A percentile compares a stretch with the other conserved stretches of the same genome.
Evolutionary conservation across 1,140 invertebrate species (phyloP).

Genomic region (Calosoma granatense): DNA sequence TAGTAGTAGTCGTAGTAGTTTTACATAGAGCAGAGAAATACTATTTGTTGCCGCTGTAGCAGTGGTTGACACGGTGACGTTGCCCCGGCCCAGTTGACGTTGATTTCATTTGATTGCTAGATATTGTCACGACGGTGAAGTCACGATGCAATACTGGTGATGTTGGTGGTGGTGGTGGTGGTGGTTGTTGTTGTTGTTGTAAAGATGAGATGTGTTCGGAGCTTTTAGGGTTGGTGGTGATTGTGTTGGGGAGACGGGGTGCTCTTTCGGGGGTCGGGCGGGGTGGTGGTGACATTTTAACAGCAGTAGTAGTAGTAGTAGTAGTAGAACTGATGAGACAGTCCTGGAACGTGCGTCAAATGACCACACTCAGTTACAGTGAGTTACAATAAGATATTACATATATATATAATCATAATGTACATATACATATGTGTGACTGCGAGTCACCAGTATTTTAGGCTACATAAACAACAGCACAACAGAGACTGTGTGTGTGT

Average conservation of each 20-base stretch:
- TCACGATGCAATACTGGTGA: no score
- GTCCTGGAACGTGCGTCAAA: constrained; percentile 35
- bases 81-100: no score
- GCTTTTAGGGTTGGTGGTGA: not conserved
- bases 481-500: not conserved
- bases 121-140: no score
- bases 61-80: no score
- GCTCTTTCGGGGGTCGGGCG: constrained; percentile 28
- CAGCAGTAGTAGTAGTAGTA: constrained; percentile 28
- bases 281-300: constrained; percentile 17
- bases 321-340: constrained; percentile 13
- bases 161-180: constrained; percentile 22
- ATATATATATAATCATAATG: no score
- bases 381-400: no score
- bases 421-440: no score
- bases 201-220: constrained; percentile 12
- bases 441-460: not conserved
- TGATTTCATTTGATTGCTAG: no score
- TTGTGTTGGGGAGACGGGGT: constrained; percentile 21
- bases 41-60: no score
- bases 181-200: constrained; percentile 27
- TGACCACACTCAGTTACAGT: constrained; percentile 24
- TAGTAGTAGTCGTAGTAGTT: no score
- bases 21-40: no score
- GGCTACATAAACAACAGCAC: not conserved